These are phyloP conservation scores for Trachymyrmex cornetzi DNA, from an alignment of 1,140 invertebrate genomes.

Conservation along the genomic window DNA sequence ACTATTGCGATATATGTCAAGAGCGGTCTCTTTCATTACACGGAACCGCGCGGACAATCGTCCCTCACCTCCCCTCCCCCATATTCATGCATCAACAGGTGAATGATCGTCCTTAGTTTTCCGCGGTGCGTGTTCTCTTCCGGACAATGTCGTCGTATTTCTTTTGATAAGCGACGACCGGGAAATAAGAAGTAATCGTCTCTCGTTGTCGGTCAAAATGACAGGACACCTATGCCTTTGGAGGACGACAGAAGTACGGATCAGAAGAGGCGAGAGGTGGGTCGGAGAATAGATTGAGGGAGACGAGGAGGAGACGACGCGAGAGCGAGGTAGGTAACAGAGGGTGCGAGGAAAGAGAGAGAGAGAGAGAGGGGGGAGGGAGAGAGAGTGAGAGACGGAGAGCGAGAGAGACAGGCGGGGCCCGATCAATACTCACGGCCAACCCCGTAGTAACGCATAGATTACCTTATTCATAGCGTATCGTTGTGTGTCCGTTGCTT, in stretches of 20 bases:
- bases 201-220: slow-evolving; percentile 11
- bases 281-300: neutral
- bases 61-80: neutral
- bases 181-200: neutral
- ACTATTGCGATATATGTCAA: neutral
- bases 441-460: slow-evolving; percentile 79
- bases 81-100: slow-evolving; percentile 76
- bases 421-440: slow-evolving; percentile 81
- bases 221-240: slow-evolving; percentile 61
- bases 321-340: neutral
- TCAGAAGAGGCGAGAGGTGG: slow-evolving; percentile 42
- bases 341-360: slow-evolving; percentile 10
- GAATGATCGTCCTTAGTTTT: slow-evolving; percentile 64
- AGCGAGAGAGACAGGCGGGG: slow-evolving; percentile 68
- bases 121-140: slow-evolving; percentile 26
- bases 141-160: neutral
- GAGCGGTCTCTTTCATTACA: neutral
- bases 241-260: slow-evolving; percentile 20
- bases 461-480: slow-evolving; percentile 80
- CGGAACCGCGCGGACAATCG: slow-evolving; percentile 20
- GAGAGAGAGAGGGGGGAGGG: slow-evolving; percentile 31
- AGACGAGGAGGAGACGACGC: neutral
- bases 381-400: slow-evolving; percentile 40
- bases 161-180: slow-evolving; percentile 26
- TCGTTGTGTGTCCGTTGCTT: slow-evolving; percentile 61